Evolutionary conservation across 2,113 vertebrate genomes (phyloP).

Genomic region (Accipiter virgatus): DNA sequence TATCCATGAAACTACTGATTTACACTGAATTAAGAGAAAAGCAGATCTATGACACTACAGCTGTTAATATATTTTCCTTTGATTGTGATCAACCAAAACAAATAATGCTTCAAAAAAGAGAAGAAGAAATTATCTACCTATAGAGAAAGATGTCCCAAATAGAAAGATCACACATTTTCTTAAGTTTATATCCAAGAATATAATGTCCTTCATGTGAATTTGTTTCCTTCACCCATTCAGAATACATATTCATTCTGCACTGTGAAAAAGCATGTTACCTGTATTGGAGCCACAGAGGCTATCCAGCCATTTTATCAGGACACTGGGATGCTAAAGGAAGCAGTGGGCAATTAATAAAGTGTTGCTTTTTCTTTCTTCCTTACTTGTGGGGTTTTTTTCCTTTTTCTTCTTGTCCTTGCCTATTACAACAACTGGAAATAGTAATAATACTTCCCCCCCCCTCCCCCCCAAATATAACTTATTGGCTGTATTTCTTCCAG

Average conservation of each 20-base stretch:
- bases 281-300: neutral
- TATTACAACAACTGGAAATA: neutral
- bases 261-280: neutral
- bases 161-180: neutral
- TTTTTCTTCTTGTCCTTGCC: neutral
- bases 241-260: neutral
- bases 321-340: neutral
- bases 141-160: neutral
- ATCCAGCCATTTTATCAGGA: neutral
- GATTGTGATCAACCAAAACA: neutral
- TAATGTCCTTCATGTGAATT: neutral
- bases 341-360: neutral
- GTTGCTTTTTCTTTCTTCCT: neutral
- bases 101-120: neutral
- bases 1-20: neutral
- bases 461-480: neutral
- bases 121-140: neutral
- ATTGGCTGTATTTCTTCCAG: neutral
- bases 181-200: neutral
- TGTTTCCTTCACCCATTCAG: neutral
- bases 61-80: slow-evolving; percentile 11
- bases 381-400: too few species aligned
- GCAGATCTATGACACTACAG: neutral
- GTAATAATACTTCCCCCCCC: neutral
- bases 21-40: slow-evolving; percentile 8